A percentile compares a stretch with the other conserved stretches of the same genome.
Evolutionary conservation across 2,797 vertebrate species (phyloP).

Genomic region (Labeo calbasu): DNA sequence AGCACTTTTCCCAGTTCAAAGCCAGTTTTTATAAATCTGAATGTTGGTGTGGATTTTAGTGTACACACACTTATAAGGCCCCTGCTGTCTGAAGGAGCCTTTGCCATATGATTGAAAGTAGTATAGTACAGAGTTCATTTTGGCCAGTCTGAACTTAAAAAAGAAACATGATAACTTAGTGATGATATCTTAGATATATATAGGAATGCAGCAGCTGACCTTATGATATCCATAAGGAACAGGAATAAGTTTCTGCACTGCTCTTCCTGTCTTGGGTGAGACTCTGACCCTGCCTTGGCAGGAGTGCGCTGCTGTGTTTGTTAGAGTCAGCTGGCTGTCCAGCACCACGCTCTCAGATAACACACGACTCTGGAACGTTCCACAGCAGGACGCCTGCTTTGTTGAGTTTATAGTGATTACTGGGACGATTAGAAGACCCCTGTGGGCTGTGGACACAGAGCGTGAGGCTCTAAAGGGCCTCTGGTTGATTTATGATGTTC

Average conservation of each 20-base stretch:
- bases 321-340: slow-evolving; percentile 50
- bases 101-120: neutral
- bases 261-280: slow-evolving; percentile 54
- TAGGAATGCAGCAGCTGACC: slow-evolving; percentile 30
- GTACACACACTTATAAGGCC: neutral
- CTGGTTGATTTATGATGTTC: slow-evolving; percentile 28
- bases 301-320: slow-evolving; percentile 55
- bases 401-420: slow-evolving; percentile 58
- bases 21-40: neutral
- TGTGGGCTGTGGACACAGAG: slow-evolving; percentile 36
- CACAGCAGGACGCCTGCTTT: slow-evolving; percentile 59
- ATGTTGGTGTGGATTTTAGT: neutral
- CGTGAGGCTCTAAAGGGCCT: slow-evolving; percentile 28
- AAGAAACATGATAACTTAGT: slow-evolving; percentile 14
- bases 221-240: slow-evolving; percentile 49
- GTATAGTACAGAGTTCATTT: neutral
- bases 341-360: slow-evolving; percentile 60
- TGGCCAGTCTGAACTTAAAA: neutral
- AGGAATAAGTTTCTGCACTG: slow-evolving; percentile 17
- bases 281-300: slow-evolving; percentile 49
- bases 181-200: neutral
- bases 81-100: neutral
- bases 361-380: slow-evolving; percentile 59
- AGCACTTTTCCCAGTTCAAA: neutral
- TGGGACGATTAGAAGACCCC: slow-evolving; percentile 52